A percentile compares a stretch with the other conserved stretches of the same genome.
phyloP scores from a whole-genome alignment of 2,797 vertebrate genomes.

The Acropternis orthonyx region DNA sequence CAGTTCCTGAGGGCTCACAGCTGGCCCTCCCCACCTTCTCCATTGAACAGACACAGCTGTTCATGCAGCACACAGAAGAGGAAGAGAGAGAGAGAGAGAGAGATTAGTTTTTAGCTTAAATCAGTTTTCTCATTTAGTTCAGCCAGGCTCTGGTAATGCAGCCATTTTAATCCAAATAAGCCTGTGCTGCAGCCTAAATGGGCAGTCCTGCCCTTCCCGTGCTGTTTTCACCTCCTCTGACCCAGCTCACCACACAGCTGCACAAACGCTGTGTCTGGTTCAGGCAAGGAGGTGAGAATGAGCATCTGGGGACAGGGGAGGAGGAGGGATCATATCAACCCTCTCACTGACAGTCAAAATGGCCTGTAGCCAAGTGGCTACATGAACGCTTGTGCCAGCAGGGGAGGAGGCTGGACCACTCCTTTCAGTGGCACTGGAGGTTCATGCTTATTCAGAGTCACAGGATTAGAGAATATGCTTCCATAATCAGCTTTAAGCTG shows the following conservation, averaged over 20 bases:
- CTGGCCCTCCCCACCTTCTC: slow-evolving; percentile 9
- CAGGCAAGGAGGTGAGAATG: neutral
- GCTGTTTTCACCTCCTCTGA: slow-evolving; percentile 46
- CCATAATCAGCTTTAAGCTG: slow-evolving; percentile 9
- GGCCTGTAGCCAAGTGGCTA: slow-evolving; percentile 18
- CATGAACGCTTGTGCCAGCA: neutral
- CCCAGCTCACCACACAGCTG: slow-evolving; percentile 21
- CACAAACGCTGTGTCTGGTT: neutral
- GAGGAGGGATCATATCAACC: neutral
- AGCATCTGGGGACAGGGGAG: neutral
- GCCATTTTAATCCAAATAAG: slow-evolving; percentile 30
- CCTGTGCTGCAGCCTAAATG: neutral
- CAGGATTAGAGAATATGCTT: slow-evolving; percentile 28
- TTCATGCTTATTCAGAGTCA: neutral
- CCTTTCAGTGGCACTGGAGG: neutral
- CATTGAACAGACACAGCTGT: neutral
- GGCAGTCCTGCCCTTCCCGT: neutral
- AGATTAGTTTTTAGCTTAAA: slow-evolving; percentile 22
- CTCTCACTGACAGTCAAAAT: neutral
- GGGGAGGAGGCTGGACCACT: neutral
- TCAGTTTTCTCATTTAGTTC: slow-evolving; percentile 31
- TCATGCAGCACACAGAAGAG: neutral
- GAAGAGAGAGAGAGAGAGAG: neutral
- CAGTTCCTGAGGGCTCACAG: neutral
- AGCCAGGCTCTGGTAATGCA: neutral